Percentiles rank a stretch among this genome's conserved stretches.
phyloP scores from a whole-genome alignment of 2,113 vertebrate species.

The Atractosteus spatula region DNA sequence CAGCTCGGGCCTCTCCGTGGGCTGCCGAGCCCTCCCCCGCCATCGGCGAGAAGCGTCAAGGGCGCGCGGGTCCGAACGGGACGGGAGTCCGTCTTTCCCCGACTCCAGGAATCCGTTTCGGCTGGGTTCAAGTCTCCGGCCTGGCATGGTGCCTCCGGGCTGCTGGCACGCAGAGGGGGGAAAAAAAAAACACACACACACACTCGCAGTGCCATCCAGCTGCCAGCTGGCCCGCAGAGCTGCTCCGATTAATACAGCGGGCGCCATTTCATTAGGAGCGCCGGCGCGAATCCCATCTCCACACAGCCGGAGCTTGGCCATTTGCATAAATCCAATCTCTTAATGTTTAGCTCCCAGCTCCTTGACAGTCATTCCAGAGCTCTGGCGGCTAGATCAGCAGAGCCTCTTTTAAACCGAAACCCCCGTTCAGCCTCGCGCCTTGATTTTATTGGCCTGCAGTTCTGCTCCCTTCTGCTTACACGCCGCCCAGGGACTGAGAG shows the following conservation, averaged over 20 bases:
- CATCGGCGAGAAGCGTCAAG: too few species aligned
- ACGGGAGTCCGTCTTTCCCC: too few species aligned
- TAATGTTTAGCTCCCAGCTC: slow-evolving; percentile 1
- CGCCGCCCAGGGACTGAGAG: too few species aligned
- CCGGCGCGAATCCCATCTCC: neutral
- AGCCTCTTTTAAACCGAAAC: neutral
- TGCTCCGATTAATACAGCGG: neutral
- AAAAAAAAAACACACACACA: too few species aligned
- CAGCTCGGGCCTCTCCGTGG: too few species aligned
- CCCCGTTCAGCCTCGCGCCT: neutral
- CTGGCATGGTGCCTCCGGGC: too few species aligned
- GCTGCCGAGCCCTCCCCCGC: too few species aligned
- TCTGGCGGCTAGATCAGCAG: neutral
- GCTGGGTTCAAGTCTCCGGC: too few species aligned
- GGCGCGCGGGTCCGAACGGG: too few species aligned
- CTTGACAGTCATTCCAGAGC: neutral
- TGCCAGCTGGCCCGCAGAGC: neutral
- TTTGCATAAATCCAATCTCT: slow-evolving; percentile 16
- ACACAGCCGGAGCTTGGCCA: neutral
- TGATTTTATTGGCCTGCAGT: neutral
- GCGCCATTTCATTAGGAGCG: neutral
- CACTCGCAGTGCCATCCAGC: neutral
- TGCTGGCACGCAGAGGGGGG: too few species aligned
- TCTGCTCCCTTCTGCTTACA: neutral
- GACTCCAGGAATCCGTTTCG: too few species aligned